Base-by-base conservation (phyloP, 2,113 vertebrate genomes). In the Xyliphius kryptos region DNA sequence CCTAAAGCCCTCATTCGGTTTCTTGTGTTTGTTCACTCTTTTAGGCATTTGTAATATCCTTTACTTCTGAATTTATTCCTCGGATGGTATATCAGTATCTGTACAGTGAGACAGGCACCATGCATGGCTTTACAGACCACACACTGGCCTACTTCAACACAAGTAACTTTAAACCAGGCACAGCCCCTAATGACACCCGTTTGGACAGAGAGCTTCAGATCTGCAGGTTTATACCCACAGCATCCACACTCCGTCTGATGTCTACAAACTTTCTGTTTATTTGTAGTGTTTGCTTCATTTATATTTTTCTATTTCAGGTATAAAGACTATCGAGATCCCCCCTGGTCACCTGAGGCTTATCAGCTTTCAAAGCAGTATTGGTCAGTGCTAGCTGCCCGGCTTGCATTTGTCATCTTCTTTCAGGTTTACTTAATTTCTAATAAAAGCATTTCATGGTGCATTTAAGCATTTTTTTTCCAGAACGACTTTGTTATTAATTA, bases 51-150 rank as follows among this genome's bases (percentile, higher is more conserved):
- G 96, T 99, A 73, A 99, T 98, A 55, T 91, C 95, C 20, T 84
- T 97, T 81, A 98, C 96, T 2, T 98, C 96, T 0, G 96, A 99
- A 83, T 97, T 99, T 71, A 94, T 99, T 63, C 94, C 94, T 9
- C 89, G 94, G 50, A 91, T 97, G 51, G 87, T 97, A 74, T 99
- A 92, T 78, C 94, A 92, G 76, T 97, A 94, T 57, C 88, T 90
- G 57, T 99, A 93, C 79, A 98, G 95, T 58, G 80, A 82, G 61
- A 91, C 93, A 3, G 91, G 96, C 52, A 94, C 91, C 67, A 89
- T 98, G 88, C 90, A 90, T 4, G 96, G 96, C 77, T 99, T 91
- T 78, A 86, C 91, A 62, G 93, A 98, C 74, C 93, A 99, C 72
- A 97, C 96, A 0, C 90, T 99, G 52, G 93, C 96, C 46, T 97